Conservation (phyloP, 2,797 vertebrate genomes). For the Propithecus deckenii region DNA sequence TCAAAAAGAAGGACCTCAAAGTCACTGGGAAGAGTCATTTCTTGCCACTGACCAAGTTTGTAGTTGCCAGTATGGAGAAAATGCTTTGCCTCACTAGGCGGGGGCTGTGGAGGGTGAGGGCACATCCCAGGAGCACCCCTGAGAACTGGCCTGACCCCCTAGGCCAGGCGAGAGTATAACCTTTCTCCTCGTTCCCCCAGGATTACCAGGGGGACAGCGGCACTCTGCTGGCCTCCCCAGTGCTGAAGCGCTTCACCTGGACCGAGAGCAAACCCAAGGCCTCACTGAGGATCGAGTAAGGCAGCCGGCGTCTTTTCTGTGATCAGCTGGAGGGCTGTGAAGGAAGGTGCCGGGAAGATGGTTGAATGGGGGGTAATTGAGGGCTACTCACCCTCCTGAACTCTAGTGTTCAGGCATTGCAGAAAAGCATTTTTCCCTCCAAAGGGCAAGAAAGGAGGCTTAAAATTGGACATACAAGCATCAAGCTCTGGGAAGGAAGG, state of each 20-base stretch:
- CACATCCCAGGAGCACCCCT: fast-evolving
- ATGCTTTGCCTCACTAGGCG: not conserved
- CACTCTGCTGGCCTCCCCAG: conserved; percentile 90
- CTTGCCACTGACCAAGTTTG: not conserved
- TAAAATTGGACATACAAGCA: not conserved
- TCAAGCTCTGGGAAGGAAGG: not conserved
- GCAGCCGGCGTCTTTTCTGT: not conserved
- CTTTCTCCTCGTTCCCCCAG: conserved; percentile 80
- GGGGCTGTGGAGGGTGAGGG: not conserved
- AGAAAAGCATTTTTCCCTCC: not conserved
- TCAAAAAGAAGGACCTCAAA: not conserved
- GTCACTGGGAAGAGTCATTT: not conserved
- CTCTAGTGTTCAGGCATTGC: not conserved
- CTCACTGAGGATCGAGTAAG: conserved; percentile 81
- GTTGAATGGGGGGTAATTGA: not conserved
- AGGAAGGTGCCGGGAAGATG: not conserved
- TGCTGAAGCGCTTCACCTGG: conserved; percentile 89
- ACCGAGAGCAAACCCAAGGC: conserved; percentile 84
- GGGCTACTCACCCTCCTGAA: not conserved
- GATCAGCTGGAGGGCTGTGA: fast-evolving
- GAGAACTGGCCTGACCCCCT: too few species aligned
- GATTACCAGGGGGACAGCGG: conserved; percentile 90
- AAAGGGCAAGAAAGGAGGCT: not conserved
- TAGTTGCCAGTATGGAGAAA: not conserved
- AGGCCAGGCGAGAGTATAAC: not conserved